phyloP scores from a whole-genome alignment of 2,113 vertebrate species.

The Anhinga anhinga region DNA sequence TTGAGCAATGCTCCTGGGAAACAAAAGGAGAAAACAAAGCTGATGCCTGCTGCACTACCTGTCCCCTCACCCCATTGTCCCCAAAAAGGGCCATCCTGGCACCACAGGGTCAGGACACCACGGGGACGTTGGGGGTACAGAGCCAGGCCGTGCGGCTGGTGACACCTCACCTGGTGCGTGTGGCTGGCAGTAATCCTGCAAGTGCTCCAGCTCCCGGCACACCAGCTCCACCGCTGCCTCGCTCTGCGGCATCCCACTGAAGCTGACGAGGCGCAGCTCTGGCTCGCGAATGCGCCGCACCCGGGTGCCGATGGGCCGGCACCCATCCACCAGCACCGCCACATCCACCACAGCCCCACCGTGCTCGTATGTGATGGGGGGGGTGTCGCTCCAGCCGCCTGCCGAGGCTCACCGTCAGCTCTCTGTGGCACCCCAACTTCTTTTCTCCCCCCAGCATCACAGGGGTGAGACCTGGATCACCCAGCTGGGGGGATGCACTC shows the following conservation, averaged over 20 bases:
- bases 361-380: constrained; percentile 91
- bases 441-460: too few species aligned
- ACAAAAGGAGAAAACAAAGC: neutral
- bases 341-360: constrained; percentile 89
- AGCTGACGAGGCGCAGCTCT: constrained; percentile 76
- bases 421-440: fast-evolving
- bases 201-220: constrained; percentile 79
- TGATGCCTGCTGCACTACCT: neutral
- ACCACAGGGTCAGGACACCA: neutral
- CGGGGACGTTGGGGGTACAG: fast-evolving
- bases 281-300: constrained; percentile 80
- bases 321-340: constrained; percentile 86
- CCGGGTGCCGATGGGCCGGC: constrained; percentile 83
- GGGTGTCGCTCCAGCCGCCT: constrained; percentile 97
- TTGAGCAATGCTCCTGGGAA: constrained; percentile 90
- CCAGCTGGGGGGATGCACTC: neutral
- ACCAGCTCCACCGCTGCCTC: constrained; percentile 65
- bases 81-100: neutral
- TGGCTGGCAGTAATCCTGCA: constrained; percentile 89
- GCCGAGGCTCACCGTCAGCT: neutral
- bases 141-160: neutral
- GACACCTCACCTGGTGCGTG: constrained; percentile 84
- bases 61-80: fast-evolving
- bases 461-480: neutral
- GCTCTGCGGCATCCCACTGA: constrained; percentile 29